phyloP scores from a whole-genome alignment of 2,113 vertebrate genomes.

The Oxyura jamaicensis region DNA sequence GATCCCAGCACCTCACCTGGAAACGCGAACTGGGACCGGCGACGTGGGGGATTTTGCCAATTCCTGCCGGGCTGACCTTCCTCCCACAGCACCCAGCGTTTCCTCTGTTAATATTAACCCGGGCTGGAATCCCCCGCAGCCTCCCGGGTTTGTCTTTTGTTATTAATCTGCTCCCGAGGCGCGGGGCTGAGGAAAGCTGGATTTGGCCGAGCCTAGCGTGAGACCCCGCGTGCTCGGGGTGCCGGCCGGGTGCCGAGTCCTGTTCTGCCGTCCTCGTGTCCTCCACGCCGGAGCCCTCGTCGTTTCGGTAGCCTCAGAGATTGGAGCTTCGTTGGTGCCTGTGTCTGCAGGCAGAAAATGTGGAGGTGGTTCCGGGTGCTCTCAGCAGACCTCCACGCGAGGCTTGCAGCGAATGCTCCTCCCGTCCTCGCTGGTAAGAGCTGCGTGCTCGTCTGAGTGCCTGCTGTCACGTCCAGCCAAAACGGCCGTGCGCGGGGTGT shows the following conservation, averaged over 20 bases:
- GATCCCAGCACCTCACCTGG: not conserved
- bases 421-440: not conserved
- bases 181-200: not conserved
- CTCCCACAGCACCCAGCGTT: not conserved
- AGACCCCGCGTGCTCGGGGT: rapidly evolving
- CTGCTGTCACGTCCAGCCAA: not conserved
- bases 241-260: not conserved
- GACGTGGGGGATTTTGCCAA: not conserved
- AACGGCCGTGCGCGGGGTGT: rapidly evolving
- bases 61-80: not conserved
- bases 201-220: not conserved
- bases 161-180: not conserved
- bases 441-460: rapidly evolving
- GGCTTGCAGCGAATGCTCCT: rapidly evolving
- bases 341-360: not conserved
- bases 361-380: rapidly evolving
- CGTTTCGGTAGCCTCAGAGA: not conserved
- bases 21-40: not conserved
- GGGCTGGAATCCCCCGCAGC: not conserved
- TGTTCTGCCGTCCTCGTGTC: not conserved
- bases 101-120: not conserved
- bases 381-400: rapidly evolving
- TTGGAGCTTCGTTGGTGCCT: rapidly evolving
- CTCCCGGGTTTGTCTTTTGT: not conserved
- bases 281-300: not conserved